phyloP scores from a whole-genome alignment of 2,113 vertebrate species.

The Ceratotherium simum region DNA sequence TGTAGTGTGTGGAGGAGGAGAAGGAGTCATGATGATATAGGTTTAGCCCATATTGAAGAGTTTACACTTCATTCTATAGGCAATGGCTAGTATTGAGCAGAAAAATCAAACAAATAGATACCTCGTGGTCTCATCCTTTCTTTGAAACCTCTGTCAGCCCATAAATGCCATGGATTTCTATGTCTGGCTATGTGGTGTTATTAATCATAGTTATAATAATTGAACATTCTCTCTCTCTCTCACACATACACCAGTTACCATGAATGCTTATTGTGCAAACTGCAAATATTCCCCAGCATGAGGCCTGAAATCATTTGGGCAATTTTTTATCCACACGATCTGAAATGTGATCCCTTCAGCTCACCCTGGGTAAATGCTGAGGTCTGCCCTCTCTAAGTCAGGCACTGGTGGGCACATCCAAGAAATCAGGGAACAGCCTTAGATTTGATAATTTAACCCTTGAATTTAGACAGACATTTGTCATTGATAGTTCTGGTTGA shows the following conservation, averaged over 20 bases:
- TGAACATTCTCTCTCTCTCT: neutral
- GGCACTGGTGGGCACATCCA: neutral
- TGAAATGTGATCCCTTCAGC: neutral
- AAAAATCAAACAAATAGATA: neutral
- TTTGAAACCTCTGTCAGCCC: neutral
- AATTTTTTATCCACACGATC: neutral
- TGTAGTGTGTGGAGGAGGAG: neutral
- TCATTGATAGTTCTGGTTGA: constrained; percentile 1
- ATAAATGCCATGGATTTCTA: neutral
- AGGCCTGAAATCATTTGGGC: neutral
- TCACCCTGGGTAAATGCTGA: neutral
- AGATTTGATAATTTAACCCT: constrained; percentile 20
- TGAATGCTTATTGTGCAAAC: neutral
- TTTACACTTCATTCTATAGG: neutral
- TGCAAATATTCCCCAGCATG: neutral
- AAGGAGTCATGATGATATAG: neutral
- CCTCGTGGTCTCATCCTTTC: neutral
- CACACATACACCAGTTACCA: neutral
- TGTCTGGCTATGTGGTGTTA: neutral
- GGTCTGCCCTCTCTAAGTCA: neutral
- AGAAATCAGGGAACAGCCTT: neutral
- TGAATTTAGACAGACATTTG: constrained; percentile 53
- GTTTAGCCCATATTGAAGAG: neutral
- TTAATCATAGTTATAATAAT: neutral
- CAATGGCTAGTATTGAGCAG: neutral